These are phyloP conservation scores for Eulemur coronatus DNA, from an alignment of 2,797 vertebrate species.

Conservation along the genomic window DNA sequence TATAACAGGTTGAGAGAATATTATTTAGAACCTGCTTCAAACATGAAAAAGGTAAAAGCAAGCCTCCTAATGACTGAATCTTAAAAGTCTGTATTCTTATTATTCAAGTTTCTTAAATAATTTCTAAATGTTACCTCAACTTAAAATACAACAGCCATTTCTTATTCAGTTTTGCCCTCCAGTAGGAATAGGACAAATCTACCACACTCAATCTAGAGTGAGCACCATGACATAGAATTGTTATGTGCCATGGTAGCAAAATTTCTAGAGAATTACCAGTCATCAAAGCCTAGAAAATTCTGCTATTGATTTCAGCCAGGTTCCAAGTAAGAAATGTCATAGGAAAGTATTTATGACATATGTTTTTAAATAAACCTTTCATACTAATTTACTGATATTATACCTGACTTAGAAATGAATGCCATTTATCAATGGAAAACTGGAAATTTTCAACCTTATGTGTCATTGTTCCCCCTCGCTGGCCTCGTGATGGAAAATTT, in stretches of 20 bases:
- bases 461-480: not conserved
- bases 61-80: constrained; percentile 20
- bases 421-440: not conserved
- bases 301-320: constrained; percentile 17
- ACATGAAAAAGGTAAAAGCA: constrained; percentile 51
- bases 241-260: not conserved
- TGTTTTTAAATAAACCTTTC: constrained; percentile 12
- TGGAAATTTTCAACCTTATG: not conserved
- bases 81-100: constrained; percentile 53
- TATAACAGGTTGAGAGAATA: constrained; percentile 33
- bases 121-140: constrained; percentile 50
- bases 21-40: constrained; percentile 56
- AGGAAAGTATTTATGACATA: not conserved
- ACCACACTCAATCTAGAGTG: not conserved
- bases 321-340: not conserved
- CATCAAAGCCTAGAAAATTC: not conserved
- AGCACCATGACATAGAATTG: not conserved
- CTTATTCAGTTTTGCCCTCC: not conserved
- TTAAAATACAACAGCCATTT: constrained; percentile 33
- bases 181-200: not conserved
- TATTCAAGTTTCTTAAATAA: constrained; percentile 62
- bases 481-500: not conserved
- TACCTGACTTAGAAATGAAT: constrained; percentile 5
- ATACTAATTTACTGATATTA: not conserved
- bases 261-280: not conserved